Evolutionary conservation across 2,797 vertebrate genomes (phyloP), one percentile per base, ranked within the genome.

Genomic region (Gallinago stenura): DNA sequence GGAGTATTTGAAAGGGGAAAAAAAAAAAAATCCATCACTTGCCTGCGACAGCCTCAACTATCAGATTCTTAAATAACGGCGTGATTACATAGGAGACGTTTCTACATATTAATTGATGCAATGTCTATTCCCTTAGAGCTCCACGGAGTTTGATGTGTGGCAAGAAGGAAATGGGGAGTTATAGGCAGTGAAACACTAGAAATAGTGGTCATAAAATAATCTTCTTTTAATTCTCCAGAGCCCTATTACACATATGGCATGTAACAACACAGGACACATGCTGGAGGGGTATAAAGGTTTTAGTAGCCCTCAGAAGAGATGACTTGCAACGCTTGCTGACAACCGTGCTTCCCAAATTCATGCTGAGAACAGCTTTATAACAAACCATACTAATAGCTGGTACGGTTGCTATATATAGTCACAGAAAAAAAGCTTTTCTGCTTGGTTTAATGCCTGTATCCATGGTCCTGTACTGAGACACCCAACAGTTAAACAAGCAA

Each of bases 391-490:
- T 22, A 57, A 43, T 0, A 83, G 65, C 60, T 4, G 60, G 33
- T 31, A 39, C 0, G 0, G 68, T 24, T 57, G 37, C 53, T 83
- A 22, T 17, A 43, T 25, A 43, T 0, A 77, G 57, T 5, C 45
- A 31, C 0, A 35, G 16, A 37, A 46, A 33, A 57, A 76, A 73
- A 5, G 71, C n/a, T 68, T 15, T 69, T 28, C 65, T 68, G 12
- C 72, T 33, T 10, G 14, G 53, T 75, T 83, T 57, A 19, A 11
- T 9, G 21, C 5, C 41, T 58, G 6, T n/a, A 31, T n/a, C 64
- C 26, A 5, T 3, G 12, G 45, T 35, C 43, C 79, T 45, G 39
- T 33, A 54, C 31, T 1, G 13, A 56, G 61, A 35, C 20, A 31
- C 4, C 4, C 26, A n/a, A 5, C 15, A 50, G 31, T 41, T 39